Evolutionary conservation across 2,888 invertebrate species (phyloP).

Genomic region (Euspilapteryx auroguttella): DNA sequence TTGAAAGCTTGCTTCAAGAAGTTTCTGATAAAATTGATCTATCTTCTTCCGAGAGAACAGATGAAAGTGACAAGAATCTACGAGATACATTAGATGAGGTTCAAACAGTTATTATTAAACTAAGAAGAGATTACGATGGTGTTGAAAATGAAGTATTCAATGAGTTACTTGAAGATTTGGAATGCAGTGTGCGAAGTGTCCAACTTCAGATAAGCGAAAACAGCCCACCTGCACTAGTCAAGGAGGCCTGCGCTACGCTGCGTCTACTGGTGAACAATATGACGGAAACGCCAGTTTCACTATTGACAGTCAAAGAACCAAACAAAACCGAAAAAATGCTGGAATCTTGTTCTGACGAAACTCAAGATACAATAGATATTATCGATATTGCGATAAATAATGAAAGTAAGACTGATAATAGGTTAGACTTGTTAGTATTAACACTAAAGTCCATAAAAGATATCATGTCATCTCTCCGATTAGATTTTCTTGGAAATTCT

Average conservation of each 20-base stretch:
- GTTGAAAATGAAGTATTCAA: slow-evolving; percentile 32
- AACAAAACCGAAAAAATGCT: slow-evolving; percentile 15
- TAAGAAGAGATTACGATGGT: slow-evolving; percentile 37
- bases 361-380: slow-evolving; percentile 27
- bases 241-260: slow-evolving; percentile 42
- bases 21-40: slow-evolving; percentile 24
- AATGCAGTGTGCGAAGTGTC: slow-evolving; percentile 52
- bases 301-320: slow-evolving; percentile 11
- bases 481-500: slow-evolving; percentile 20
- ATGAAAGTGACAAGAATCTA: slow-evolving; percentile 23
- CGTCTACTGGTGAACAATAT: slow-evolving; percentile 31
- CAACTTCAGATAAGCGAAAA: slow-evolving; percentile 45
- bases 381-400: slow-evolving; percentile 37
- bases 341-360: slow-evolving; percentile 22
- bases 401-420: slow-evolving; percentile 14
- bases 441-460: slow-evolving; percentile 22
- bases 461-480: slow-evolving; percentile 22
- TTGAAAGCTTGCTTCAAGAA: slow-evolving; percentile 27
- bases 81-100: slow-evolving; percentile 42
- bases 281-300: slow-evolving; percentile 16
- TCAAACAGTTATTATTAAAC: slow-evolving; percentile 44
- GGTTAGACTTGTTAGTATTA: too few relatives aligned
- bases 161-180: slow-evolving; percentile 52
- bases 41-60: slow-evolving; percentile 12
- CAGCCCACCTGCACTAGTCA: slow-evolving; percentile 32